Evolutionary conservation across 2,797 vertebrate species (phyloP).

Genomic region (Danio albolineatus): DNA sequence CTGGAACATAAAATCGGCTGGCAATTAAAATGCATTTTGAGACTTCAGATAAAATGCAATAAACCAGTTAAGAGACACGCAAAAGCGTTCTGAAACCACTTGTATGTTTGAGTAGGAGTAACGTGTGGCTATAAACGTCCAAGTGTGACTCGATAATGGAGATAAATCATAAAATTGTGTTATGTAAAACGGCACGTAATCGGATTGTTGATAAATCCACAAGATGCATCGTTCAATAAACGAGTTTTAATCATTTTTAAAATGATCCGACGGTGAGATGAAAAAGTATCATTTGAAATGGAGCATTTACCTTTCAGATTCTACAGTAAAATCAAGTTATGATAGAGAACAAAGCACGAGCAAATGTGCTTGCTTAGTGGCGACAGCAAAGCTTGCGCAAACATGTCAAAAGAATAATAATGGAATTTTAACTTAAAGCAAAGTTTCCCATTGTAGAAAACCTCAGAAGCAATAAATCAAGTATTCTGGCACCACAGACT

Average conservation of each 20-base stretch:
- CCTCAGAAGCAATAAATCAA: constrained; percentile 53
- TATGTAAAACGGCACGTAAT: constrained; percentile 4
- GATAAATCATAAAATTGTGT: constrained; percentile 25
- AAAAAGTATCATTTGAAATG: constrained; percentile 45
- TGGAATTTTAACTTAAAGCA: constrained; percentile 75
- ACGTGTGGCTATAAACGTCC: constrained; percentile 71
- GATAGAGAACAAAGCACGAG: constrained; percentile 80
- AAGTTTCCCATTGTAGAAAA: constrained; percentile 55
- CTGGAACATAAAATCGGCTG: constrained; percentile 56
- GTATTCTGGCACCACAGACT: constrained; percentile 25
- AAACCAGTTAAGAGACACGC: constrained; percentile 55
- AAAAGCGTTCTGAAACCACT: constrained; percentile 34
- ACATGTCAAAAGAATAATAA: constrained; percentile 83
- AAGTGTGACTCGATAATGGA: constrained; percentile 44
- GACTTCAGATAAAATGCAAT: constrained; percentile 60
- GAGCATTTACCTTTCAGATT: constrained; percentile 81
- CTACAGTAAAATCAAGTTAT: constrained; percentile 82
- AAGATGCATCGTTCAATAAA: background rate
- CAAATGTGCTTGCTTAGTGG: constrained; percentile 83
- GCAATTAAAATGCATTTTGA: constrained; percentile 64
- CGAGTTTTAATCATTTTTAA: too few relatives aligned
- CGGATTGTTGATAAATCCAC: constrained; percentile 15
- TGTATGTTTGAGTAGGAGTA: constrained; percentile 42
- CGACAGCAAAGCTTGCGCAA: constrained; percentile 82
- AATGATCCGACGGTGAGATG: too few relatives aligned